Percentiles rank a stretch among this genome's conserved stretches.
phyloP scores from a whole-genome alignment of 2,888 invertebrate genomes.

The Orthosia incerta region DNA sequence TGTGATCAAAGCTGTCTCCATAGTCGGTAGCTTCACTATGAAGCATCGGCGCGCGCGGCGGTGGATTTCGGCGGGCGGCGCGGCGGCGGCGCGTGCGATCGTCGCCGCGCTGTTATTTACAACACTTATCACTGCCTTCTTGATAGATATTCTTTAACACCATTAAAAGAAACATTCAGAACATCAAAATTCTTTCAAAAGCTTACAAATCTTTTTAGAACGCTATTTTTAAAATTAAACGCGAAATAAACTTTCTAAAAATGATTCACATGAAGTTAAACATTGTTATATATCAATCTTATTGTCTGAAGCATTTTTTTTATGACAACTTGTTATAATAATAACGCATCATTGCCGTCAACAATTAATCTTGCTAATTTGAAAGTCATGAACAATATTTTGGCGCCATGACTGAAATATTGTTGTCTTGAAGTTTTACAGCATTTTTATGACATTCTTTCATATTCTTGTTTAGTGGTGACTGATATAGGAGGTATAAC shows the following conservation, averaged over 20 bases:
- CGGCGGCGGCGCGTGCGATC: slow-evolving; percentile 42
- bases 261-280: slow-evolving; percentile 38
- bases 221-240: slow-evolving; percentile 35
- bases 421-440: slow-evolving; percentile 32
- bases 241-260: slow-evolving; percentile 13
- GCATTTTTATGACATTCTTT: slow-evolving; percentile 37
- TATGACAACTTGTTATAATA: slow-evolving; percentile 20
- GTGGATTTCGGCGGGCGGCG: slow-evolving; percentile 43
- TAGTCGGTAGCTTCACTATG: slow-evolving; percentile 58
- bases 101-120: slow-evolving; percentile 74
- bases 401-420: slow-evolving; percentile 57
- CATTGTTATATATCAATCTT: slow-evolving; percentile 32
- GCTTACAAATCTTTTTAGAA: slow-evolving; percentile 9
- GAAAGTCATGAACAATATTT: slow-evolving; percentile 50
- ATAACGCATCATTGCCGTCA: slow-evolving; percentile 38
- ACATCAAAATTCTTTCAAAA: slow-evolving; percentile 33
- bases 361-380: slow-evolving; percentile 53
- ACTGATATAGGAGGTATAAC: slow-evolving; percentile 14
- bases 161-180: slow-evolving; percentile 50
- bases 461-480: slow-evolving; percentile 18
- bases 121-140: slow-evolving; percentile 62
- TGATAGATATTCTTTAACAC: slow-evolving; percentile 61
- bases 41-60: slow-evolving; percentile 41
- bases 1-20: slow-evolving; percentile 62
- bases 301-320: slow-evolving; percentile 21